phyloP scores from a whole-genome alignment of 2,113 vertebrate species.

The Ceyx melanurus region DNA sequence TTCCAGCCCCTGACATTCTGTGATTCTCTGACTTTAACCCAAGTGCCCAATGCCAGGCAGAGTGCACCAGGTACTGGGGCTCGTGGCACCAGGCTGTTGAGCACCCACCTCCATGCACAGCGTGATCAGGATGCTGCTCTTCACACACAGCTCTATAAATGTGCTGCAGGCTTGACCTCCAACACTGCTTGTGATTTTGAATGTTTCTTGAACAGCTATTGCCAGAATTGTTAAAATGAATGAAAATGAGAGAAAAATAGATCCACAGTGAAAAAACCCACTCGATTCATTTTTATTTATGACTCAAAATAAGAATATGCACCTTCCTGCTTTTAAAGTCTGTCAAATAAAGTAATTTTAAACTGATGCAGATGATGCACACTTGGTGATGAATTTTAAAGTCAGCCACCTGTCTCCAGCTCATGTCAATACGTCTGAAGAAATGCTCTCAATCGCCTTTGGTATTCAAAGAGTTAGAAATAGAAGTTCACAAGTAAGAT shows the following conservation, averaged over 20 bases:
- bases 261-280: background rate
- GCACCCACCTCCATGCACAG: accelerated
- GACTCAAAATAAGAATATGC: background rate
- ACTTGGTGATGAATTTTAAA: background rate
- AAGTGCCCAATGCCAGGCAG: background rate
- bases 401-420: background rate
- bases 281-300: slow-evolving; percentile 9
- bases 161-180: background rate
- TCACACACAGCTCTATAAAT: background rate
- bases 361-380: background rate
- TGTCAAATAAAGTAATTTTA: background rate
- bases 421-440: slow-evolving; percentile 30
- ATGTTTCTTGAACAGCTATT: background rate
- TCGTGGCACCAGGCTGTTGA: accelerated
- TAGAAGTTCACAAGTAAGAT: slow-evolving; percentile 73
- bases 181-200: background rate
- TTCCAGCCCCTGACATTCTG: too few species aligned
- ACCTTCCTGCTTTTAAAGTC: background rate
- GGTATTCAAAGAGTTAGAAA: slow-evolving; percentile 66
- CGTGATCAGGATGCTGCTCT: background rate
- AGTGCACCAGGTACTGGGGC: accelerated
- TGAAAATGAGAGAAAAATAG: background rate
- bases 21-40: background rate
- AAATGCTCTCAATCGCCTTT: background rate
- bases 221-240: background rate